Conservation (phyloP, 2,797 vertebrate genomes). For the Fistularia tabacaria region DNA sequence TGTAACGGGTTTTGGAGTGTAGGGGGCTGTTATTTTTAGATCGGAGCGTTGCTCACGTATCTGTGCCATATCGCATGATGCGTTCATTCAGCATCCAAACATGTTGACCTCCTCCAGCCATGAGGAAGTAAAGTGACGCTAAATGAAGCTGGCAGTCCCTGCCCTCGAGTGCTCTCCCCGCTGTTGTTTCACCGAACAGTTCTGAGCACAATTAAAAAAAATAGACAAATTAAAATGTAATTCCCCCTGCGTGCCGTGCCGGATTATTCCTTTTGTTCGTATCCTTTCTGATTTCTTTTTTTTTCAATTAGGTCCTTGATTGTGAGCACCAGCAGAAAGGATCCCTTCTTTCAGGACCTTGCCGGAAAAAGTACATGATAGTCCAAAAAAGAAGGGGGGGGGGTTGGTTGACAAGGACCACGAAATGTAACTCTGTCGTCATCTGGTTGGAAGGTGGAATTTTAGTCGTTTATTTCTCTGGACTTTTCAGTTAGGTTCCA, state of each 20-base stretch:
- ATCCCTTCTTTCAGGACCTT: neutral
- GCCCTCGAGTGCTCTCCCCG: conserved; percentile 20
- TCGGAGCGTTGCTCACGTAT: conserved; percentile 35
- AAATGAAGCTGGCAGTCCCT: conserved; percentile 44
- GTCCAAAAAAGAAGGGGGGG: too few relatives aligned
- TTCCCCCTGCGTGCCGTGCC: neutral
- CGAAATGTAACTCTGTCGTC: too few relatives aligned
- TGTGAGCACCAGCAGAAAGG: conserved; percentile 2
- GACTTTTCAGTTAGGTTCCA: too few relatives aligned
- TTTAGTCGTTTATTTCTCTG: too few relatives aligned
- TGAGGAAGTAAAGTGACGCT: conserved; percentile 61
- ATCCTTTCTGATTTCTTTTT: conserved; percentile 3
- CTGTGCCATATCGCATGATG: conserved; percentile 43
- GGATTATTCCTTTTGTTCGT: conserved; percentile 6
- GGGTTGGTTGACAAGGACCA: too few relatives aligned
- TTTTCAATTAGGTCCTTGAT: neutral
- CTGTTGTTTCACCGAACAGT: conserved; percentile 17
- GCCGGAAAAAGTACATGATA: neutral
- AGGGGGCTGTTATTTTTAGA: conserved; percentile 64
- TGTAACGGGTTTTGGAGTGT: too few relatives aligned
- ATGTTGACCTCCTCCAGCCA: conserved; percentile 59
- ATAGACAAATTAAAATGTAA: conserved; percentile 26
- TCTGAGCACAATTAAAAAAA: conserved; percentile 14
- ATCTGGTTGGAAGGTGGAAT: too few relatives aligned
- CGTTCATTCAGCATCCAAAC: conserved; percentile 33